These are phyloP conservation scores for Aurelia coerulea DNA, from an alignment of 30 jellyfish, hydroid and myxozoan genomes.

Conservation along the genomic window DNA sequence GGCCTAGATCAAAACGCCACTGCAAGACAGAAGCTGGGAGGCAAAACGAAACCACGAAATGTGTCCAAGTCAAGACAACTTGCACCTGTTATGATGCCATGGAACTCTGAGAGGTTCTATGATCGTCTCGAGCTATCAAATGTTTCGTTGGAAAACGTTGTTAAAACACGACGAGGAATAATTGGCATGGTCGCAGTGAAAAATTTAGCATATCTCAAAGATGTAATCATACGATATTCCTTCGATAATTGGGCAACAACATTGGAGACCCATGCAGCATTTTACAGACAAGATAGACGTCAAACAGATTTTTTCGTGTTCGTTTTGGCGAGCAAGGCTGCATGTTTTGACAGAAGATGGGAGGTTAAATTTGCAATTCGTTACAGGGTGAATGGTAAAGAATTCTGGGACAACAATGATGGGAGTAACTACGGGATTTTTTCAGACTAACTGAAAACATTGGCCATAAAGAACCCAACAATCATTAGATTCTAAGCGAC, in stretches of 20 bases:
- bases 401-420: conserved; percentile 88
- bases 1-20: not conserved
- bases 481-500: no score
- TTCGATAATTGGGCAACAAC: conserved; percentile 74
- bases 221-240: conserved; percentile 56
- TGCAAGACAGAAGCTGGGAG: not conserved
- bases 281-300: conserved; percentile 60
- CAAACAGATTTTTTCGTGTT: conserved; percentile 74
- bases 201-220: conserved; percentile 69
- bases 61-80: conserved; percentile 28
- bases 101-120: conserved; percentile 1
- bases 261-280: conserved; percentile 58
- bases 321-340: conserved; percentile 33
- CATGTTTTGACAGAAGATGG: conserved; percentile 14
- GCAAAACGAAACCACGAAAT: not conserved
- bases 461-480: no score
- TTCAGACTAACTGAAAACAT: not conserved
- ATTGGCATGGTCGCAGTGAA: conserved; percentile 89
- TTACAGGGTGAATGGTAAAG: conserved; percentile 59
- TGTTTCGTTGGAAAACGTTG: conserved; percentile 53
- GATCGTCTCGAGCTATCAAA: conserved; percentile 9
- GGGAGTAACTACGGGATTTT: conserved; percentile 40
- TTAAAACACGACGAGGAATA: conserved; percentile 36
- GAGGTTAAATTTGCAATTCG: conserved; percentile 71
- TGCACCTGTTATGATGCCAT: conserved; percentile 25